These are phyloP conservation scores for Hylomyscus alleni DNA, from an alignment of 2,797 vertebrate genomes.

Conservation along the genomic window DNA sequence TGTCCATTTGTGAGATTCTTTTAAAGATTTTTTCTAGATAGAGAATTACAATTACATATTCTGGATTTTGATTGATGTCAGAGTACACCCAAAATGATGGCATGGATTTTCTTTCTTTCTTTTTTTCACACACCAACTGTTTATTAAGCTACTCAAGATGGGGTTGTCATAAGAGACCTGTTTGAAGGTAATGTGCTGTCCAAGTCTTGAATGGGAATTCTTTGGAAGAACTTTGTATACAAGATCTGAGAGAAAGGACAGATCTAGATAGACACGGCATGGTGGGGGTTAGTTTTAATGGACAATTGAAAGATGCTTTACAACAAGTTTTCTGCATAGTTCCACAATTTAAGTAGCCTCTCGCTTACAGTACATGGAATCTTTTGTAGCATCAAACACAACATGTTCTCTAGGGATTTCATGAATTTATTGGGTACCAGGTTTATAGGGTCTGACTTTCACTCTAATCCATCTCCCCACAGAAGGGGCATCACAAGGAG, in stretches of 20 bases:
- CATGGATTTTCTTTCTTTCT: too few species aligned
- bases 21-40: not conserved
- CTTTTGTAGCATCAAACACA: not conserved
- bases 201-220: not conserved
- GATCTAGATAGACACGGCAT: not conserved
- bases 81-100: slow-evolving; percentile 8
- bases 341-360: not conserved
- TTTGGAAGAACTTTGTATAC: not conserved
- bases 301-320: not conserved
- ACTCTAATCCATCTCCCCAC: not conserved
- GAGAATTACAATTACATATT: not conserved
- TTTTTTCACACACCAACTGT: slow-evolving; percentile 30
- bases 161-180: not conserved
- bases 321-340: not conserved
- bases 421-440: not conserved
- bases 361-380: not conserved
- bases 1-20: not conserved
- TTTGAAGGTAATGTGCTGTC: not conserved
- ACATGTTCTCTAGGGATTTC: not conserved
- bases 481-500: not conserved
- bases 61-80: not conserved
- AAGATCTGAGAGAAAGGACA: not conserved
- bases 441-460: not conserved
- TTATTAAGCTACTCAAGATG: slow-evolving; percentile 62
- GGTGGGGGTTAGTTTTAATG: not conserved